These are phyloP conservation scores for Drosophila leontia DNA, from an alignment of 1,140 invertebrate species.

Conservation along the genomic window DNA sequence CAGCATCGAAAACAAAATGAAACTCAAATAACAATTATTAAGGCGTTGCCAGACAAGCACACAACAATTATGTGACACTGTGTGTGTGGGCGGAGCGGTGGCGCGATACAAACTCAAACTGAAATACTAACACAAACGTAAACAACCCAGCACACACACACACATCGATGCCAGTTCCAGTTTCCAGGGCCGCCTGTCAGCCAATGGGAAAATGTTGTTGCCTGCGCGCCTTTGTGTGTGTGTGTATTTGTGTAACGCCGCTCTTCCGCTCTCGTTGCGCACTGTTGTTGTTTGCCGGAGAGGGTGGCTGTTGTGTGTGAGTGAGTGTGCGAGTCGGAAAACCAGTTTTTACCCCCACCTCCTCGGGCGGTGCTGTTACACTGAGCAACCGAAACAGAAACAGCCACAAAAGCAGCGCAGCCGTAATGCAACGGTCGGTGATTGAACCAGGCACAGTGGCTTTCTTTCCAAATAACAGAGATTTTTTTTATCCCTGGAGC, in stretches of 20 bases:
- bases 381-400: slow-evolving; percentile 50
- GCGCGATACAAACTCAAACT: slow-evolving; percentile 66
- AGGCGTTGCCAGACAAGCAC: slow-evolving; percentile 84
- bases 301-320: slow-evolving; percentile 62
- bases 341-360: slow-evolving; percentile 60
- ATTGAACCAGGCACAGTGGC: slow-evolving; percentile 71
- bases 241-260: slow-evolving; percentile 69
- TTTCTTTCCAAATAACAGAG: not conserved
- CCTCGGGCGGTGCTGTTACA: slow-evolving; percentile 43
- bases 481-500: too few species aligned
- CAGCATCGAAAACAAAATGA: slow-evolving; percentile 69
- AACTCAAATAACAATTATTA: slow-evolving; percentile 85
- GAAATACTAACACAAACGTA: slow-evolving; percentile 48
- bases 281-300: slow-evolving; percentile 61
- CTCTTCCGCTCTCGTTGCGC: slow-evolving; percentile 70
- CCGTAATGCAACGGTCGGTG: slow-evolving; percentile 80
- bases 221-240: slow-evolving; percentile 46
- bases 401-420: slow-evolving; percentile 59
- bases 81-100: slow-evolving; percentile 73
- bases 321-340: slow-evolving; percentile 55
- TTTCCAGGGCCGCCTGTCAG: slow-evolving; percentile 76
- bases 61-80: slow-evolving; percentile 75
- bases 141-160: slow-evolving; percentile 23
- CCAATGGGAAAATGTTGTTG: slow-evolving; percentile 83
- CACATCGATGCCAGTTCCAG: slow-evolving; percentile 61